These are phyloP conservation scores for Ptychobarbus kaznakovi DNA, from an alignment of 2,797 vertebrate species.

Conservation along the genomic window DNA sequence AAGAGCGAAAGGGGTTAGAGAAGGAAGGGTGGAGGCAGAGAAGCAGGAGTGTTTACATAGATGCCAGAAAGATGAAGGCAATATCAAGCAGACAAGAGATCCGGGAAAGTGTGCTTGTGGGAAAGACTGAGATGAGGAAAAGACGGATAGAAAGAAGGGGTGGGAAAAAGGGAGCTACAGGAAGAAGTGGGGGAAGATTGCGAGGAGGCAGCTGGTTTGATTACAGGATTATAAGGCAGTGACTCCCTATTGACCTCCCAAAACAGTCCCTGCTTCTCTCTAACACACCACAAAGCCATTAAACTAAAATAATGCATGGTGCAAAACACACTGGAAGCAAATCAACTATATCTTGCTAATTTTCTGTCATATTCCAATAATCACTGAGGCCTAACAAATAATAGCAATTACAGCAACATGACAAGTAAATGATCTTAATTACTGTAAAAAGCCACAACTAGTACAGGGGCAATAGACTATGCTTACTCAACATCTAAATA, in stretches of 20 bases:
- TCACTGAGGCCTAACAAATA: not conserved
- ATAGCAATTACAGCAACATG: constrained; percentile 2
- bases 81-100: constrained; percentile 38
- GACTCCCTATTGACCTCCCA: constrained; percentile 76
- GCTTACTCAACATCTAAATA: constrained; percentile 14
- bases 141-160: constrained; percentile 36
- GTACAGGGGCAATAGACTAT: not conserved
- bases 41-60: constrained; percentile 19
- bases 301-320: not conserved
- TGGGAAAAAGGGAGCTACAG: constrained; percentile 65
- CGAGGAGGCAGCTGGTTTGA: constrained; percentile 81
- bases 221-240: constrained; percentile 79
- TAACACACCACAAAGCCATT: constrained; percentile 57
- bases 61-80: constrained; percentile 31
- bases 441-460: not conserved
- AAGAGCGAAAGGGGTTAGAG: not conserved
- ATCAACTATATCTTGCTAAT: not conserved
- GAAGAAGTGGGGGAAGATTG: constrained; percentile 32
- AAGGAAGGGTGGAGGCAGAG: constrained; percentile 27
- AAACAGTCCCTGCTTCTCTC: constrained; percentile 44
- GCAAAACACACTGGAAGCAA: not conserved
- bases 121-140: constrained; percentile 29
- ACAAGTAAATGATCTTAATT: not conserved
- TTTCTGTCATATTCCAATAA: constrained; percentile 3
- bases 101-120: constrained; percentile 7